Evolutionary conservation across 2,888 invertebrate species (phyloP), one percentile per base, ranked within the genome.

Genomic region (Xiphydria camelus): DNA sequence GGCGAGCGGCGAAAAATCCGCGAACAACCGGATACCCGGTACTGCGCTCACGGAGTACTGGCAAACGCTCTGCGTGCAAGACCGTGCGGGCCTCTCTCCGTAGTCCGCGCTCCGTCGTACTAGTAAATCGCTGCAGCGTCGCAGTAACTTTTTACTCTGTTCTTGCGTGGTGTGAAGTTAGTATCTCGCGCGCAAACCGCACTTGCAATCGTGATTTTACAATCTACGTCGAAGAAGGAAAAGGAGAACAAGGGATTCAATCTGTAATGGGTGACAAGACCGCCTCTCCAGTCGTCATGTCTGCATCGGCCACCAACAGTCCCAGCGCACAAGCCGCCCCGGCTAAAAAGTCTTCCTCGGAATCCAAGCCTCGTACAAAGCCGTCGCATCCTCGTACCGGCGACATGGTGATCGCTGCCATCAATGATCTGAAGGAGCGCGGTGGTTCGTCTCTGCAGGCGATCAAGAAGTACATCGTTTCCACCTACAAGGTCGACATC

Each of bases 401-500:
- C 19, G 9, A 41, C 0, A 45, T 38, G 6, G 25, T 41, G 5
- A 45, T 35, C 22, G 6, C 31, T 0, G 21, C 35, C 15, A 31
- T 22, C 29, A 32, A 31, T 10, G 35, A 35, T 17, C 75, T 73
- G 9, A 52, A 65, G 25, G 57, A 65, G 45, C 57, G 73, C 1
- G 66, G 68, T 19, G 77, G 78, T 15, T 76, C 76, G 1, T 76
- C 76, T 4, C 55, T 72, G 4, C 62, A 65, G 21, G 73, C 75
- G 10, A 75, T 76, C 50, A 75, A 75, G 54, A 69, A 84, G 63
- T 83, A 80, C 65, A 78, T 85, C 42, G 70, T 77, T n/a, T 75
- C 78, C 32, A 80, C 78, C 52, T 82, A 83, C 76, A 80, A 79
- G 49, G 29, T 73, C 37, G 50, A 58, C 1, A 57, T 59, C 9